These are phyloP conservation scores for Phasianus colchicus DNA, from an alignment of 2,113 vertebrate genomes.

Conservation along the genomic window DNA sequence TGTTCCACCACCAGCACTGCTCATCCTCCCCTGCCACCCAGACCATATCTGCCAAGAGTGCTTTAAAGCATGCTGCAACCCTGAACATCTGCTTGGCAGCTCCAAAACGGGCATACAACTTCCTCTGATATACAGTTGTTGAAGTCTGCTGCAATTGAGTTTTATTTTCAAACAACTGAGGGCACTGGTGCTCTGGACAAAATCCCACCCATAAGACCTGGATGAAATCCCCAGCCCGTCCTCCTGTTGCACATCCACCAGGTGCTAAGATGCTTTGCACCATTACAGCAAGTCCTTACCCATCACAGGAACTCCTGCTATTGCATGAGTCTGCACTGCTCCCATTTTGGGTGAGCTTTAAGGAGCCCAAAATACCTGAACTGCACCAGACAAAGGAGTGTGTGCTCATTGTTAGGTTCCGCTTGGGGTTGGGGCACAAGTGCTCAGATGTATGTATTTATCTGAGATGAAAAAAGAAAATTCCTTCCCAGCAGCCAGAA, in stretches of 20 bases:
- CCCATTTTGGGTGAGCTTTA: neutral
- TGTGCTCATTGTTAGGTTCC: no score
- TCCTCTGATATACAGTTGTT: neutral
- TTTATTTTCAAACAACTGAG: neutral
- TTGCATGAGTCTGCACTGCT: neutral
- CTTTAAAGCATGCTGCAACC: neutral
- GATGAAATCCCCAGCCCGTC: neutral
- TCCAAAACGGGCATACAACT: neutral
- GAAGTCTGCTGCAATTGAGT: neutral
- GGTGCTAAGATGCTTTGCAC: neutral
- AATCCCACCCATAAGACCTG: neutral
- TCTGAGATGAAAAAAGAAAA: neutral
- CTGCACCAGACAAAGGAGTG: neutral
- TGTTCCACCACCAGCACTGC: neutral
- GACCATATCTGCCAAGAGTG: fast-evolving
- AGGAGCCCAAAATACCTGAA: neutral
- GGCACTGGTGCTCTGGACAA: neutral
- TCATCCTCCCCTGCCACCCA: neutral
- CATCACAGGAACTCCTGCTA: neutral
- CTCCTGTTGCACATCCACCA: neutral
- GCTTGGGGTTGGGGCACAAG: no score
- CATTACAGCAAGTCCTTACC: neutral
- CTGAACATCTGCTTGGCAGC: neutral
- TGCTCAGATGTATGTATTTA: neutral
- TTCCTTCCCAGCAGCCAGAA: slow-evolving; percentile 30